phyloP scores from a whole-genome alignment of 2,797 vertebrate species.

The Pipistrellus nathusii region DNA sequence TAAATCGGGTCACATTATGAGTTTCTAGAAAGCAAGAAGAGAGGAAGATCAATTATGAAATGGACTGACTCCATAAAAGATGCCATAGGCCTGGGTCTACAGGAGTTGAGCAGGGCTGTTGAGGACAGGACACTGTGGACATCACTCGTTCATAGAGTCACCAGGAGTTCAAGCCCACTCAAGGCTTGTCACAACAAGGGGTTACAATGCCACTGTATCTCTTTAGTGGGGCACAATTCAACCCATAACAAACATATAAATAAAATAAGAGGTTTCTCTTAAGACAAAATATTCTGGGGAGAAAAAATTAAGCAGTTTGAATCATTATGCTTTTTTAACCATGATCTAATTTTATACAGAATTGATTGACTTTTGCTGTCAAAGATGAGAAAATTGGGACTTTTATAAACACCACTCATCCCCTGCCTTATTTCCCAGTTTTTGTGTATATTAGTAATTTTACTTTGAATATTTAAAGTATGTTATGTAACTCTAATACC shows the following conservation, averaged over 20 bases:
- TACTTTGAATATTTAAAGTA: constrained; percentile 34
- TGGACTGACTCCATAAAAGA: not conserved
- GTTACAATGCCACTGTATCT: not conserved
- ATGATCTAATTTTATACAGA: not conserved
- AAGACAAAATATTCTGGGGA: constrained; percentile 12
- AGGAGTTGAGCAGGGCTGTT: not conserved
- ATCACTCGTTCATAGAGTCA: not conserved
- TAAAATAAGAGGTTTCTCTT: not conserved
- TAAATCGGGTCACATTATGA: not conserved
- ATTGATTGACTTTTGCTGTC: not conserved
- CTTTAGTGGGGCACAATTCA: not conserved
- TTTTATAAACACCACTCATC: not conserved
- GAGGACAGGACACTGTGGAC: not conserved
- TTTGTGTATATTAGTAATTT: not conserved
- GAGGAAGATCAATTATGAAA: not conserved
- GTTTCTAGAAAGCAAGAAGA: not conserved
- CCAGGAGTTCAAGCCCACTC: not conserved
- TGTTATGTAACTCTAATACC: not conserved
- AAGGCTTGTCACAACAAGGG: too few species aligned
- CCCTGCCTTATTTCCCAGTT: not conserved
- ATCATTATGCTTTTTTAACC: not conserved
- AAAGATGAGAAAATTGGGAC: constrained; percentile 41
- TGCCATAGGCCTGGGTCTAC: not conserved
- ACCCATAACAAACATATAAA: not conserved
- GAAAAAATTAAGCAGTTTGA: constrained; percentile 39